phyloP scores from a whole-genome alignment of 2,113 vertebrate species.

The Helogale parvula region DNA sequence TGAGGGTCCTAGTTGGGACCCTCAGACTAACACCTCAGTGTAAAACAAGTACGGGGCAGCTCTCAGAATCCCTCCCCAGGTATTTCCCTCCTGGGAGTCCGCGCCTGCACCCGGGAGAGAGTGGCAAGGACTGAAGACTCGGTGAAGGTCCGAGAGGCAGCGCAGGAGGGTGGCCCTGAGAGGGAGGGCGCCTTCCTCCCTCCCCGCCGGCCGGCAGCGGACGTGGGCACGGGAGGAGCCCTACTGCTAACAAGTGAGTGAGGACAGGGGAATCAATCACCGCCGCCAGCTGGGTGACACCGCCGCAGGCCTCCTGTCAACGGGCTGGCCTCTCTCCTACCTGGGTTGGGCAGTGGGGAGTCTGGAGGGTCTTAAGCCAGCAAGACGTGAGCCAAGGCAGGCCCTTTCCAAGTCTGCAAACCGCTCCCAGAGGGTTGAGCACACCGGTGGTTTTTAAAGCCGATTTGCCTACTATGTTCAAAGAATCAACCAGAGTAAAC shows the following conservation, averaged over 20 bases:
- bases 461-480: background rate
- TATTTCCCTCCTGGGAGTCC: background rate
- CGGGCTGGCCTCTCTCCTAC: conserved; percentile 1
- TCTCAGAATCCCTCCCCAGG: background rate
- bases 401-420: background rate
- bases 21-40: background rate
- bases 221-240: background rate
- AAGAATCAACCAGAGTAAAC: background rate
- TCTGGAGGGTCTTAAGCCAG: background rate
- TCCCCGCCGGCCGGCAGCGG: background rate
- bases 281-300: background rate
- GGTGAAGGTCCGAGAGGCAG: background rate
- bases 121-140: background rate
- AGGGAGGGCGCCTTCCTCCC: background rate
- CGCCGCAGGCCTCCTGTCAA: background rate
- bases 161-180: background rate
- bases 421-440: background rate
- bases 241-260: background rate
- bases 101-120: background rate
- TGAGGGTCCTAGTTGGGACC: background rate
- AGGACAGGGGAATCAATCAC: conserved; percentile 16
- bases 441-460: background rate
- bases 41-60: background rate
- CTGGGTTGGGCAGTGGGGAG: fast-evolving
- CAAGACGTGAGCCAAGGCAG: background rate